These are phyloP conservation scores for zebrafish (Danio rerio) DNA, from an alignment of 2,113 vertebrate genomes.

Conservation along the genomic window DNA sequence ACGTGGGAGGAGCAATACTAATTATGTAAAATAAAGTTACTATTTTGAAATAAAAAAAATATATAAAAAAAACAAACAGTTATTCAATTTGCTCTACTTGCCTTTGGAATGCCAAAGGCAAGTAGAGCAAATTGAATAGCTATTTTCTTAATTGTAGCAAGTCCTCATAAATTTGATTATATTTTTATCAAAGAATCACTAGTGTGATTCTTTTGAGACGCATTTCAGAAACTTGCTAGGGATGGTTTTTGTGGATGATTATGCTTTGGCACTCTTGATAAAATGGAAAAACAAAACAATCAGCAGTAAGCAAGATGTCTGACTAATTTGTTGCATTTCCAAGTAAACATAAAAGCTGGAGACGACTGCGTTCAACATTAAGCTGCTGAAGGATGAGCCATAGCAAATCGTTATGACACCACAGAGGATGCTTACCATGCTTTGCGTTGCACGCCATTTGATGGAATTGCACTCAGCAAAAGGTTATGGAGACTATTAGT, in stretches of 20 bases:
- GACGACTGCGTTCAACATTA: constrained; percentile 55
- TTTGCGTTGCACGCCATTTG: constrained; percentile 57
- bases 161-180: too few relatives aligned
- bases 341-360: constrained; percentile 56
- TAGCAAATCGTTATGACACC: constrained; percentile 65
- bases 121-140: too few relatives aligned
- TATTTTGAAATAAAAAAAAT: neutral
- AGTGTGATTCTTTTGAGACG: neutral
- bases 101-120: too few relatives aligned
- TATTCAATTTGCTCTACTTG: too few relatives aligned
- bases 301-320: neutral
- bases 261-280: constrained; percentile 12
- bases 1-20: neutral
- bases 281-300: constrained; percentile 18
- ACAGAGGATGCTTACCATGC: constrained; percentile 61
- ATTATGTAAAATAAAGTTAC: neutral
- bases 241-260: neutral
- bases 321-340: neutral
- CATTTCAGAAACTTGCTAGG: neutral
- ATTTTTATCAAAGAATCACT: too few relatives aligned
- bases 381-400: constrained; percentile 68
- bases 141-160: too few relatives aligned
- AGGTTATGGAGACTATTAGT: constrained; percentile 61
- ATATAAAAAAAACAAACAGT: too few relatives aligned
- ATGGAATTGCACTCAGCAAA: constrained; percentile 64